Conservation (phyloP, 2,797 vertebrate genomes). For the Aldrovandia affinis region DNA sequence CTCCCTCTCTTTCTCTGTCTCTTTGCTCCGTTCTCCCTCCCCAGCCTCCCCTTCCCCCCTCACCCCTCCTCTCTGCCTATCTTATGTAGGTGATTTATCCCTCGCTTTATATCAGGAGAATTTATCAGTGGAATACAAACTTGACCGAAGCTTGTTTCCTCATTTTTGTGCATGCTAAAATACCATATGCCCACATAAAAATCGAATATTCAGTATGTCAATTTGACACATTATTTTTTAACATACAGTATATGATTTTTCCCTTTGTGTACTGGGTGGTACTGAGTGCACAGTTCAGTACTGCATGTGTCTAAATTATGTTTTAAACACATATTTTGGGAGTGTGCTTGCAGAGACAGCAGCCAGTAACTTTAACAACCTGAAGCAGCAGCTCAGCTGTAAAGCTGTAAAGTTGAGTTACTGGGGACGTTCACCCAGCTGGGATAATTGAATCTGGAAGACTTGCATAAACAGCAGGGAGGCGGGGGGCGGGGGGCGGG, state of each 20-base stretch:
- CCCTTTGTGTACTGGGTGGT: not conserved
- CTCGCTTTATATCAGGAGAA: not conserved
- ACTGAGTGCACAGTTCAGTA: not conserved
- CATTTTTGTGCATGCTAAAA: not conserved
- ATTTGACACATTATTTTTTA: not conserved
- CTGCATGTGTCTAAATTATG: not conserved
- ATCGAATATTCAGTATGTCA: no score
- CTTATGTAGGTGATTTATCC: slow-evolving; percentile 18
- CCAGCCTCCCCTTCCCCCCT: no score
- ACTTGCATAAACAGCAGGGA: not conserved
- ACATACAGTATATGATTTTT: not conserved
- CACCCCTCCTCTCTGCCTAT: not conserved
- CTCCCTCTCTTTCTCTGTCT: slow-evolving; percentile 7
- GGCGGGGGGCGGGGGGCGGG: not conserved
- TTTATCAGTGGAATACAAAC: not conserved
- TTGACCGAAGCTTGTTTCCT: not conserved
- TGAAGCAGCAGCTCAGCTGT: not conserved
- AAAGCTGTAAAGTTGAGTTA: not conserved
- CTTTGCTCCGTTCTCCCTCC: slow-evolving; percentile 4
- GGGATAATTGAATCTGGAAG: slow-evolving; percentile 19
- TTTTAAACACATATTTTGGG: not conserved
- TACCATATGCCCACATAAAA: not conserved
- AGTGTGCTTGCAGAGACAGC: not conserved
- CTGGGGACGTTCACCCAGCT: slow-evolving; percentile 2
- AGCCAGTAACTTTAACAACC: not conserved